These are phyloP conservation scores for Helleia helle DNA, from an alignment of 2,888 invertebrate species.

Conservation along the genomic window DNA sequence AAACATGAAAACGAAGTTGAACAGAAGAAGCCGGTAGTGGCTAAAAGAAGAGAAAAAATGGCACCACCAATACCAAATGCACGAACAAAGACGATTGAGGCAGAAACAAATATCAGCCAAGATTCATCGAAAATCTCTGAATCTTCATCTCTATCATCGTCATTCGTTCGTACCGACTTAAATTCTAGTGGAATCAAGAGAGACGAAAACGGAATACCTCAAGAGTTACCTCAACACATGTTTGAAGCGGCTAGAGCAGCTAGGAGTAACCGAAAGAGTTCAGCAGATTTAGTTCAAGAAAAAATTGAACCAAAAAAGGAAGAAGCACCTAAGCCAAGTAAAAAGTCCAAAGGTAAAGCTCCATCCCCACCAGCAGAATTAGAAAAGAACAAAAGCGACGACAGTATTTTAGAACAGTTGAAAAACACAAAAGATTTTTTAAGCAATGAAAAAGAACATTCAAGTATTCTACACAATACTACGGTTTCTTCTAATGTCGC, in stretches of 20 bases:
- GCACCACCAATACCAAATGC: constrained; percentile 66
- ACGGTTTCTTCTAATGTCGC: constrained; percentile 29
- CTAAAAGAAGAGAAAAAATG: constrained; percentile 65
- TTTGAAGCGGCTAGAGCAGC: constrained; percentile 82
- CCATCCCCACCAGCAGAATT: constrained; percentile 77
- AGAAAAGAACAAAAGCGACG: constrained; percentile 63
- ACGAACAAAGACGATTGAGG: constrained; percentile 52
- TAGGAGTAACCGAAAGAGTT: constrained; percentile 77
- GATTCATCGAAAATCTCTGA: constrained; percentile 50
- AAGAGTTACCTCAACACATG: constrained; percentile 82
- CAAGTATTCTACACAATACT: constrained; percentile 46
- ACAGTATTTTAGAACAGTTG: constrained; percentile 59
- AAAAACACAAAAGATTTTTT: constrained; percentile 55
- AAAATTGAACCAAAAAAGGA: constrained; percentile 43
- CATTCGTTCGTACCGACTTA: constrained; percentile 58
- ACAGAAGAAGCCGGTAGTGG: constrained; percentile 65
- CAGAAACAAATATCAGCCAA: constrained; percentile 38
- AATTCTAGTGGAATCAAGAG: constrained; percentile 76
- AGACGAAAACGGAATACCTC: constrained; percentile 76
- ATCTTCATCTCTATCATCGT: constrained; percentile 29
- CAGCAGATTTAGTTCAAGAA: constrained; percentile 43
- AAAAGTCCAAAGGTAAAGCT: constrained; percentile 82
- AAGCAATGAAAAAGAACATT: constrained; percentile 55
- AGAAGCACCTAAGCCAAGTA: constrained; percentile 51
- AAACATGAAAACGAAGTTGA: constrained; percentile 70